Evolutionary conservation across 2,797 vertebrate species (phyloP), one percentile per base, ranked within the genome.

Genomic region (Acanthiza pusilla): DNA sequence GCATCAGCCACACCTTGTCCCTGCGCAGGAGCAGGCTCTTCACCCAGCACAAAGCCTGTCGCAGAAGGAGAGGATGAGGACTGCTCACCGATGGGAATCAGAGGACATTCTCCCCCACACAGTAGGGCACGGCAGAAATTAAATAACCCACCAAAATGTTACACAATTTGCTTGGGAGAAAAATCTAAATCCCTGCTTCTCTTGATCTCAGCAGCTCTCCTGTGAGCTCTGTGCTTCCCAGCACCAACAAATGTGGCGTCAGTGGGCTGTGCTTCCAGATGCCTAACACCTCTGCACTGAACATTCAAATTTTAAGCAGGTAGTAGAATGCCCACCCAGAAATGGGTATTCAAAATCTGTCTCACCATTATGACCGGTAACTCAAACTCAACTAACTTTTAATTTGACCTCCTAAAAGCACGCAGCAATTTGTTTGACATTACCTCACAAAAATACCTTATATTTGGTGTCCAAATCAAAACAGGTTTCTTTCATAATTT

Each of bases 1-100:
- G 84, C 96, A 98, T 98, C 98, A 97, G 97, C 97, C 98, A 98
- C 98, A 97, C 98, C 98, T 98, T 77, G 94, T 95, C 96, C 97
- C 97, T 13, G 13, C 10, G 36, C 96, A 48, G 43, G 27, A 91
- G 94, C 88, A 72, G 87, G 85, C 90, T 96, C 95, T 89, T 96
- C 95, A 71, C 70, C 13, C 16, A 43, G 86, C 97, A 98, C 97
- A 98, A 98, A 96, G 96, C 61, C 95, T 82, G 93, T 85, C 70
- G 0, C 85, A 96, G 94, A 66, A 68, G 96, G 85, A 92, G 88
- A 54, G 48, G 91, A 66, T 58, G 95, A 91, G 95, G 90, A 71
- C 71, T 57, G 91, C 73, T 71, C 26, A 3, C 77, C 9, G 9
- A 68, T 4, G 87, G 92, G 79, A 85, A 91, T 78, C 88, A 17